Evolutionary conservation across 2,113 vertebrate species (phyloP).

Genomic region (Okapia johnstoni): DNA sequence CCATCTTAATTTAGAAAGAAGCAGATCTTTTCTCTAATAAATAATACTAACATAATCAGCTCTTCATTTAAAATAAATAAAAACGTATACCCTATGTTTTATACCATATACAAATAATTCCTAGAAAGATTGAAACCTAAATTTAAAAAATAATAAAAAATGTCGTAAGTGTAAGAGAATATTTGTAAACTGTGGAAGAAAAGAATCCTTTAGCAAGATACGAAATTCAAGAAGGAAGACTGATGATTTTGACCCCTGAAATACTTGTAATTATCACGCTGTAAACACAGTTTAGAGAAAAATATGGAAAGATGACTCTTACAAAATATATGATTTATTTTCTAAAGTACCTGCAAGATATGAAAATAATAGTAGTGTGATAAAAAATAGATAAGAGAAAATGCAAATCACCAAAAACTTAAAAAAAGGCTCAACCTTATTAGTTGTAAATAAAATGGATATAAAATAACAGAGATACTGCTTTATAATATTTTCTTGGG

Average conservation of each 20-base stretch:
- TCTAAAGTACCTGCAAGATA: not conserved
- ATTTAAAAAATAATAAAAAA: not conserved
- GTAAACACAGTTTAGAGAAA: not conserved
- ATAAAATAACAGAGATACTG: not conserved
- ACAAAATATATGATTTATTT: not conserved
- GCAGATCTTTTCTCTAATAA: not conserved
- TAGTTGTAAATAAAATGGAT: not conserved
- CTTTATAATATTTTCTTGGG: not conserved
- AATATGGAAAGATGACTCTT: not conserved
- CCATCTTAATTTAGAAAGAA: conserved; percentile 8
- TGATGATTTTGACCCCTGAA: not conserved
- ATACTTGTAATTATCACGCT: not conserved
- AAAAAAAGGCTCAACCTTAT: not conserved
- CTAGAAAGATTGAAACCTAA: not conserved
- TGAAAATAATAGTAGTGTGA: not conserved
- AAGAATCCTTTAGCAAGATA: not conserved
- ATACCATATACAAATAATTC: not conserved
- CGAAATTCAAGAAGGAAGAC: not conserved
- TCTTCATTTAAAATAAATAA: conserved; percentile 8
- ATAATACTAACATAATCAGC: not conserved
- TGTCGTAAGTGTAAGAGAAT: not conserved
- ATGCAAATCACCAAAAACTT: not conserved
- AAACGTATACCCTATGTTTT: not conserved
- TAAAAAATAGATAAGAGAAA: not conserved
- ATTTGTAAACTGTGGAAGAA: not conserved